Evolutionary conservation across 2,797 vertebrate species (phyloP).

Genomic region (Mormyrops attenuatus): DNA sequence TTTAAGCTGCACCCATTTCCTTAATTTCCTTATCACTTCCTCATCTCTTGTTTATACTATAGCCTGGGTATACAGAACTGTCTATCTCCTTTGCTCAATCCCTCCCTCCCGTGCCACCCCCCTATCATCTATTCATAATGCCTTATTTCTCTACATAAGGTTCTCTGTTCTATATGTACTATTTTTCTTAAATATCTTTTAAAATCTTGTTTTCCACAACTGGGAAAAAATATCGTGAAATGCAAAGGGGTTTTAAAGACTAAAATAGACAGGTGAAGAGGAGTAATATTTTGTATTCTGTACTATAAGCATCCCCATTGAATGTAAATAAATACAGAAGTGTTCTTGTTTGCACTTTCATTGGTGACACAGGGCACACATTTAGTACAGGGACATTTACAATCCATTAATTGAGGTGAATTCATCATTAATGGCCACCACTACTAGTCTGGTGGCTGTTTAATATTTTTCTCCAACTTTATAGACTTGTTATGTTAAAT

Average conservation of each 20-base stretch:
- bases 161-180: not conserved
- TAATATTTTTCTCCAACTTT: not conserved
- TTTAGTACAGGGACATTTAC: not conserved
- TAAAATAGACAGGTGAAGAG: not conserved
- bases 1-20: slow-evolving; percentile 71
- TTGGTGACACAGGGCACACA: not conserved
- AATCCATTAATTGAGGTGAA: not conserved
- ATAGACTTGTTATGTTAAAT: not conserved
- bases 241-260: not conserved
- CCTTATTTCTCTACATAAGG: not conserved
- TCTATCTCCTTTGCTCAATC: not conserved
- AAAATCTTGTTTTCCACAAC: not conserved
- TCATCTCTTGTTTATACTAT: slow-evolving; percentile 64
- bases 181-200: not conserved
- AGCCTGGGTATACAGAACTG: slow-evolving; percentile 50
- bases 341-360: not conserved
- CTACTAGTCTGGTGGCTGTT: not conserved
- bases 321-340: not conserved
- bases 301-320: not conserved
- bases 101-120: slow-evolving; percentile 26
- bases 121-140: slow-evolving; percentile 24
- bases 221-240: not conserved
- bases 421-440: not conserved
- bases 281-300: not conserved
- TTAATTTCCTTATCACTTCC: slow-evolving; percentile 65